Percentiles rank a stretch among this genome's conserved stretches.
phyloP scores from a whole-genome alignment of 2,797 vertebrate genomes.

The Premnoplex brunnescens region DNA sequence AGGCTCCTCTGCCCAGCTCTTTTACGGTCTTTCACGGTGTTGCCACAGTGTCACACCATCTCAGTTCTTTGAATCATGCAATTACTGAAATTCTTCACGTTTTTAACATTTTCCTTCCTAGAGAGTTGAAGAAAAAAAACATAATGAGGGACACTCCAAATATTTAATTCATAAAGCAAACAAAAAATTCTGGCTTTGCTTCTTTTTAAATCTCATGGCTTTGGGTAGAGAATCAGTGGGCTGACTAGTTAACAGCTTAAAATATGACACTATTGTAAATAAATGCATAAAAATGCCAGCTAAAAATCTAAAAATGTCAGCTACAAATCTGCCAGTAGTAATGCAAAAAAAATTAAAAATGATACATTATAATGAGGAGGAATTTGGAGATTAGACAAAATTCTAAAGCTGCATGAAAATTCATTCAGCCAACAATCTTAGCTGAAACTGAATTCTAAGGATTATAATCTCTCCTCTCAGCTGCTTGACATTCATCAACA shows the following conservation, averaged over 20 bases:
- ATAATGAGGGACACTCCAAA: neutral
- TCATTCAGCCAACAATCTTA: neutral
- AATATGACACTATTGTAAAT: neutral
- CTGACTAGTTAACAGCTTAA: neutral
- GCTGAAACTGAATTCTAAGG: neutral
- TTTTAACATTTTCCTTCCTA: neutral
- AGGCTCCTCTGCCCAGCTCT: neutral
- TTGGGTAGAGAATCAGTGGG: neutral
- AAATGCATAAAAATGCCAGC: neutral
- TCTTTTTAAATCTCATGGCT: neutral
- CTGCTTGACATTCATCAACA: neutral
- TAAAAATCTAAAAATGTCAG: neutral
- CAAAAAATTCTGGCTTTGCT: neutral
- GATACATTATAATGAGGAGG: neutral
- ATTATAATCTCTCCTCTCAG: neutral
- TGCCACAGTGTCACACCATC: neutral
- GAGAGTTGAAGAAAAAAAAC: neutral
- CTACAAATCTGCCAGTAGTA: neutral
- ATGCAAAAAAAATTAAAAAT: neutral
- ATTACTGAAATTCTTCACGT: neutral
- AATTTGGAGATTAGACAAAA: neutral
- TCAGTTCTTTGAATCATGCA: neutral
- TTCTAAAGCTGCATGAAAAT: neutral
- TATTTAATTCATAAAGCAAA: neutral
- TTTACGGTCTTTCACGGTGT: neutral